Conservation (phyloP, 2,888 invertebrate species). For the Leucania comma region DNA sequence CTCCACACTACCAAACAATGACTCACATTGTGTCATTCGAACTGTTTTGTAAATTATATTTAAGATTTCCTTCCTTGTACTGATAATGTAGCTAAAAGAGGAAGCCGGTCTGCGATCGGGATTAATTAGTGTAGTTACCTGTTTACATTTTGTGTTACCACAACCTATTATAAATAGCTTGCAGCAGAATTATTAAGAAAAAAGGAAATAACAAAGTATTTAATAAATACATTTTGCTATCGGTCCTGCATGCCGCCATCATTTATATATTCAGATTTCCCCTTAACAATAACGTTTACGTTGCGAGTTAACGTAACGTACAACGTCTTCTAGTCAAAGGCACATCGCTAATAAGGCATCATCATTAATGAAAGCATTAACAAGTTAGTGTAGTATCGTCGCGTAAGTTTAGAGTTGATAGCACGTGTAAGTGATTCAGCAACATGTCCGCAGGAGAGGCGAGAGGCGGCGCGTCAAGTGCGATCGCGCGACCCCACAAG, state of each 20-base stretch:
- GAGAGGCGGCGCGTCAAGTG: slow-evolving; percentile 45
- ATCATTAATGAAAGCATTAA: slow-evolving; percentile 20
- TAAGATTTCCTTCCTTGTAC: slow-evolving; percentile 73
- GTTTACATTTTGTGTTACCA: slow-evolving; percentile 46
- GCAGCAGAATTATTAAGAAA: slow-evolving; percentile 27
- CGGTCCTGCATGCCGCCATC: slow-evolving; percentile 1
- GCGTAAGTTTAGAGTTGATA: slow-evolving; percentile 17
- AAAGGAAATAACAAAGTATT: slow-evolving; percentile 41
- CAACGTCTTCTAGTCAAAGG: background rate
- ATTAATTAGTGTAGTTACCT: slow-evolving; percentile 64
- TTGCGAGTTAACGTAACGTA: background rate
- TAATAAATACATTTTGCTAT: slow-evolving; percentile 14
- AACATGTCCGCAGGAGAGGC: slow-evolving; percentile 30
- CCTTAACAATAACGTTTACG: slow-evolving; percentile 4
- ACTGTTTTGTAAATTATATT: slow-evolving; percentile 67
- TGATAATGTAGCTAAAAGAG: slow-evolving; percentile 59
- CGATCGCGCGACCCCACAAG: slow-evolving; percentile 73
- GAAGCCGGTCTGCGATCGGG: slow-evolving; percentile 32
- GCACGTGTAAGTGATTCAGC: slow-evolving; percentile 43
- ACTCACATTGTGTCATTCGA: slow-evolving; percentile 70
- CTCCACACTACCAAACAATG: slow-evolving; percentile 73
- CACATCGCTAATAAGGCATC: slow-evolving; percentile 3
- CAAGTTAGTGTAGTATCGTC: background rate
- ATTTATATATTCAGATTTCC: slow-evolving; percentile 22
- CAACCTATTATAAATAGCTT: slow-evolving; percentile 27